Percentiles rank a stretch among this genome's conserved stretches.
Evolutionary conservation across 1,140 invertebrate genomes (phyloP).

Genomic region (Ceratosolen solmsi): DNA sequence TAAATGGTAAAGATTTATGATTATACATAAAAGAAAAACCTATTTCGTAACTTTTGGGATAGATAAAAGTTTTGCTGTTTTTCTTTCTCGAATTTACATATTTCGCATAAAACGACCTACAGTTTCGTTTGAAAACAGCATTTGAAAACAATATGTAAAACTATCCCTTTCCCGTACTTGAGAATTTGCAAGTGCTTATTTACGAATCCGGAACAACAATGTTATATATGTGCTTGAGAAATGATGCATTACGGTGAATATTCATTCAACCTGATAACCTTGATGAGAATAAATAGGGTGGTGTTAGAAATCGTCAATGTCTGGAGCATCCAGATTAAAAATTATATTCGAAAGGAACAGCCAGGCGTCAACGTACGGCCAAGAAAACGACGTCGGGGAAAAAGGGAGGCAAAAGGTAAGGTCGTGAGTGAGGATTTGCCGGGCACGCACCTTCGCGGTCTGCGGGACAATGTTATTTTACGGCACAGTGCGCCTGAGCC

Average conservation of each 20-base stretch:
- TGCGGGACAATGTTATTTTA: conserved; percentile 74
- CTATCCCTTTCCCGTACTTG: not conserved
- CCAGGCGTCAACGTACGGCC: no score
- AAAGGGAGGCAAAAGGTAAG: not conserved
- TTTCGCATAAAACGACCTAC: not conserved
- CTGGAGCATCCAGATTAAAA: not conserved
- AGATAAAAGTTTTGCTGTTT: not conserved
- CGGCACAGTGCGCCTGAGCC: conserved; percentile 72
- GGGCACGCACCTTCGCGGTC: conserved; percentile 56
- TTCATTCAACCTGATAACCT: no score
- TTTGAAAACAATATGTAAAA: conserved; percentile 5
- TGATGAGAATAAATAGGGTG: no score
- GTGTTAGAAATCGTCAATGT: no score
- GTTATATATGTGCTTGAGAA: not conserved
- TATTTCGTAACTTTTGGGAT: not conserved
- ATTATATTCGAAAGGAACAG: not conserved
- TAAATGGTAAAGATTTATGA: conserved; percentile 2
- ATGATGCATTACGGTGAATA: no score
- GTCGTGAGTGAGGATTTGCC: not conserved
- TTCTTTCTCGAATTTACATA: not conserved
- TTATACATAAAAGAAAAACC: not conserved
- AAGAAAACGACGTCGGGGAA: not conserved
- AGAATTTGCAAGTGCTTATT: not conserved
- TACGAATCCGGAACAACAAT: not conserved
- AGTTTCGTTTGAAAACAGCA: not conserved